These are phyloP conservation scores for Enteromius treurensis DNA, from an alignment of 2,797 vertebrate genomes.

Conservation along the genomic window DNA sequence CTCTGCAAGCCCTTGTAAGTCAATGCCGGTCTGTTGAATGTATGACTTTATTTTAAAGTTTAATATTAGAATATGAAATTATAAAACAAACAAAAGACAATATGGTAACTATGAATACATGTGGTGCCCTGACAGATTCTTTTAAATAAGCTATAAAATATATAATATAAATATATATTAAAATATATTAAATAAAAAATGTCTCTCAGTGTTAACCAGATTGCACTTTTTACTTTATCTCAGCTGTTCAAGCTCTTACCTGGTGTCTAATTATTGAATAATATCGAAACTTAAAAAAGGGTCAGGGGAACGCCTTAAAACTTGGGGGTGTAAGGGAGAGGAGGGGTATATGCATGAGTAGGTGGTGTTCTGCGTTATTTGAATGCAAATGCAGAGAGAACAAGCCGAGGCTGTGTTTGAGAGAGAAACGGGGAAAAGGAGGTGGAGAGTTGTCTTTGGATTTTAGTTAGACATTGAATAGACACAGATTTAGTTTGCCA, in stretches of 20 bases:
- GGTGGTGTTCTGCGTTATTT: slow-evolving; percentile 75
- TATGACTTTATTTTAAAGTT: not conserved
- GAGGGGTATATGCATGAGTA: slow-evolving; percentile 67
- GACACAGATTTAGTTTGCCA: slow-evolving; percentile 40
- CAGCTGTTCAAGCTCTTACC: not conserved
- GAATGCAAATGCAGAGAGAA: slow-evolving; percentile 83
- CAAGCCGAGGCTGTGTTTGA: slow-evolving; percentile 69
- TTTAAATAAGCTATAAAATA: not conserved
- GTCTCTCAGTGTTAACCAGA: not conserved
- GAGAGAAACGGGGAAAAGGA: slow-evolving; percentile 58
- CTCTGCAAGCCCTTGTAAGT: not conserved
- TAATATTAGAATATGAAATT: not conserved
- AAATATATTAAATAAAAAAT: not conserved
- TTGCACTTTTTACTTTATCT: not conserved
- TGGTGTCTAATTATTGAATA: not conserved
- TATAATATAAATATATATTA: not conserved
- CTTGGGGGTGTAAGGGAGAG: slow-evolving; percentile 60
- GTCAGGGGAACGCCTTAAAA: slow-evolving; percentile 21
- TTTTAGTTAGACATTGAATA: slow-evolving; percentile 46
- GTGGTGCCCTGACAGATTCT: not conserved
- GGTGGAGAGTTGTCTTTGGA: slow-evolving; percentile 70
- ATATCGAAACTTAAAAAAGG: slow-evolving; percentile 1
- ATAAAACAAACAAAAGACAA: not conserved
- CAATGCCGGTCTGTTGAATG: slow-evolving; percentile 22
- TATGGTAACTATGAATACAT: not conserved